Evolutionary conservation across 2,797 vertebrate species (phyloP), one percentile per base, ranked within the genome.

Genomic region (Siniperca scherzeri): DNA sequence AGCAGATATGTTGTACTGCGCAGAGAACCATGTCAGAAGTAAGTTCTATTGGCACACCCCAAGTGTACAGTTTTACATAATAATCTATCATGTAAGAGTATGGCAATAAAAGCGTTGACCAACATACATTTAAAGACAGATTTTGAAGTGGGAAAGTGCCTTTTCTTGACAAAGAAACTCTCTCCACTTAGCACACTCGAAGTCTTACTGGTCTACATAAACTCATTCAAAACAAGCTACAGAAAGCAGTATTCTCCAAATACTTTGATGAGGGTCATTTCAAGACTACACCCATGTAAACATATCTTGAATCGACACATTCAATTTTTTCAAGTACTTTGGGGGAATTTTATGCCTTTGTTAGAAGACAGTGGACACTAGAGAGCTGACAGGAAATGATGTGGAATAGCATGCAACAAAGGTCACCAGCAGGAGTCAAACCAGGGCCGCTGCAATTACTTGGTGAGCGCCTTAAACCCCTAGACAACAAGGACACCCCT

Each of bases 1-100:
- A 1, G 95, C 94, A 11, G 95, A 96, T 17, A 96, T 96, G 95
- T 61, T 96, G 77, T 90, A 96, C 90, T 96, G 95, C 21, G 95
- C 95, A 14, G 95, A 96, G 82, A 96, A 95, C 86, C 95, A 96
- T 5, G 90, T 96, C 80, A 85, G 95, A 83, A 96, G 95, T 96
- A 91, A 95, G 95, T 82, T 13, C 7, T 57, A 13, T 33, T 11
- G 6, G 4, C 5, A 3, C 1, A 0, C 27, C 2, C 1, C 30
- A 30, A 30, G 30, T 30, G 30, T 30, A 30, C 30, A 30, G 30
- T 30, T 30, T 30, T 30, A 30, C 30, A 30, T 30, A 30, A 30
- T 30, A 30, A 30, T 30, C 30, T 30, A 30, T 30, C 2, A 30
- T 30, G 30, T 30, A 30, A 30, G 30, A 30, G 30, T 30, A 30